Conservation (phyloP, 1,140 invertebrate species). For the Drosophila kohkoa region DNA sequence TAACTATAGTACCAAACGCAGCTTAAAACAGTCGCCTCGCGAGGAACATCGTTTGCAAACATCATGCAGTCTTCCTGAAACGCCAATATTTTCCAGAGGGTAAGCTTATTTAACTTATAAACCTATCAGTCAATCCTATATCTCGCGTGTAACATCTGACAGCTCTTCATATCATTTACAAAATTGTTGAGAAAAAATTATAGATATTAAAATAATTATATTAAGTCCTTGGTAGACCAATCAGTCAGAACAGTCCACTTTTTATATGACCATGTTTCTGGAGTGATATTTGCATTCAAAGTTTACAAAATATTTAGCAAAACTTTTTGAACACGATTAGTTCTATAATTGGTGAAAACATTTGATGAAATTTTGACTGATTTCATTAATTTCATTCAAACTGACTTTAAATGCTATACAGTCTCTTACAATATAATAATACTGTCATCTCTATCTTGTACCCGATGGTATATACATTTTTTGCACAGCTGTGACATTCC, state of each 20-base stretch:
- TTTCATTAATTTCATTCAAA: too few species aligned
- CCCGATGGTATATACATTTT: not conserved
- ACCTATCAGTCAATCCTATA: not conserved
- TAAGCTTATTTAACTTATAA: slow-evolving; percentile 28
- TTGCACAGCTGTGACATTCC: slow-evolving; percentile 88
- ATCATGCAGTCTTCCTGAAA: slow-evolving; percentile 92
- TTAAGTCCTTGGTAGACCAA: too few species aligned
- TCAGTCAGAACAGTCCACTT: too few species aligned
- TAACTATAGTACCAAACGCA: slow-evolving; percentile 80
- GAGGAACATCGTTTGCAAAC: slow-evolving; percentile 89
- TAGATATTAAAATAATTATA: too few species aligned
- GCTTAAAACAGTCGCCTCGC: slow-evolving; percentile 85
- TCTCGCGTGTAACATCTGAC: not conserved
- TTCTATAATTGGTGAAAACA: too few species aligned
- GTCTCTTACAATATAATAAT: too few species aligned
- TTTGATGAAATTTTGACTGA: too few species aligned
- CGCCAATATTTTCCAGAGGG: slow-evolving; percentile 92
- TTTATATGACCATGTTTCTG: too few species aligned
- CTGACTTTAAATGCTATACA: too few species aligned
- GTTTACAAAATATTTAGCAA: not conserved
- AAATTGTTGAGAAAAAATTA: too few species aligned
- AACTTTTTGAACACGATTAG: too few species aligned
- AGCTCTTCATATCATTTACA: too few species aligned
- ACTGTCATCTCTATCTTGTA: not conserved
- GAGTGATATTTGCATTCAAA: not conserved